Evolutionary conservation across 2,113 vertebrate genomes (phyloP).

Genomic region (Ploceus nigricollis): DNA sequence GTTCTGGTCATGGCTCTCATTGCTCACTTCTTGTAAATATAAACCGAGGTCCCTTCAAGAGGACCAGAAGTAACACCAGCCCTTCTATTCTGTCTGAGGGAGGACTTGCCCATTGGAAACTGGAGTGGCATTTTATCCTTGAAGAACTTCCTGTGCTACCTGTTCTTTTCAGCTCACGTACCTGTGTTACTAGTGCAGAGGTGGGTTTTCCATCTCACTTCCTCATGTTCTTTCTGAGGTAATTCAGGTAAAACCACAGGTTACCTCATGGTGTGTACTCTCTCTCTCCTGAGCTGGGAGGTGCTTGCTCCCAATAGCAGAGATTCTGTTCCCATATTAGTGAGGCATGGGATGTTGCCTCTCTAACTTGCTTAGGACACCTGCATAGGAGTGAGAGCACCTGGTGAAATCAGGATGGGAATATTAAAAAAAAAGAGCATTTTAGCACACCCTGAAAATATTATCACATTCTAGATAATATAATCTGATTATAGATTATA

Average conservation of each 20-base stretch:
- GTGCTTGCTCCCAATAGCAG: background rate
- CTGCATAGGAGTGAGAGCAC: background rate
- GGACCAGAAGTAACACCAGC: background rate
- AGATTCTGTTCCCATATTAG: background rate
- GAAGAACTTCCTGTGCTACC: background rate
- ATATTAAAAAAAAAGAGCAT: background rate
- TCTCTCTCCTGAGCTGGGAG: background rate
- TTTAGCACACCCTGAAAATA: background rate
- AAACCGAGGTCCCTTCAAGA: background rate
- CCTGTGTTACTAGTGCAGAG: background rate
- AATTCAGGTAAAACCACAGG: background rate
- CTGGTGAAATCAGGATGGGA: background rate
- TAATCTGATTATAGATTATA: too few species aligned
- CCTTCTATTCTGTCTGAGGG: background rate
- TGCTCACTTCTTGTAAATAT: background rate
- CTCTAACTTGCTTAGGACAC: background rate
- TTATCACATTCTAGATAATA: background rate
- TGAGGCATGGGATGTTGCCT: background rate
- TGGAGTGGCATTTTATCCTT: background rate
- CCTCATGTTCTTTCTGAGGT: background rate
- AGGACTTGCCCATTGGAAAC: background rate
- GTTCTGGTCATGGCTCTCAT: background rate
- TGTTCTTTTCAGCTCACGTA: background rate
- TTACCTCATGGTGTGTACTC: background rate
- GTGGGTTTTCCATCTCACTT: background rate